Conservation (phyloP, 1,140 invertebrate genomes). For the Ectropis grisescens region DNA sequence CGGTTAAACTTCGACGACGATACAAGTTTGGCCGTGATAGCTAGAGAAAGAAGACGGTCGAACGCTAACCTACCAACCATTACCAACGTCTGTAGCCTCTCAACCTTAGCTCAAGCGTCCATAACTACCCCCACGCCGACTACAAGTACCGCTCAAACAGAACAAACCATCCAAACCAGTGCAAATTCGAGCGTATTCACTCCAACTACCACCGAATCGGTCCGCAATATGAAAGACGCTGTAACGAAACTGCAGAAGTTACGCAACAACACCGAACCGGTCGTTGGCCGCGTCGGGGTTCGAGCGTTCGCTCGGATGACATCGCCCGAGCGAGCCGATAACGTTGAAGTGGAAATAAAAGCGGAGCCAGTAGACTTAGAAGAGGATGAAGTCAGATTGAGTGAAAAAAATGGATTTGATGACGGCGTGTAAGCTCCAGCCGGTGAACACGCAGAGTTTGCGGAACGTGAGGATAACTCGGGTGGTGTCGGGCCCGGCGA, state of each 20-base stretch:
- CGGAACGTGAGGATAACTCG: constrained; percentile 51
- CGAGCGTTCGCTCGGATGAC: constrained; percentile 52
- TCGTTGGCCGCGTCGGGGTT: constrained; percentile 45
- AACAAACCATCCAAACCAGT: constrained; percentile 23
- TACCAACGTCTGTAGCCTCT: constrained; percentile 37
- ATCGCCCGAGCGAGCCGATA: constrained; percentile 22
- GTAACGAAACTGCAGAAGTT: constrained; percentile 32
- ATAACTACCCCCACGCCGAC: constrained; percentile 10
- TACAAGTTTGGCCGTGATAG: constrained; percentile 31
- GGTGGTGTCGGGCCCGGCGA: constrained; percentile 27
- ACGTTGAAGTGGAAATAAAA: constrained; percentile 52
- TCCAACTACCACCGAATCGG: constrained; percentile 37
- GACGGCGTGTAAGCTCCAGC: constrained; percentile 43
- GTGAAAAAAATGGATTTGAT: constrained; percentile 54
- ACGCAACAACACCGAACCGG: constrained; percentile 18
- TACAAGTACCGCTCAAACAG: constrained; percentile 13
- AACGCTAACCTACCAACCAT: constrained; percentile 39
- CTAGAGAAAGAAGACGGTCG: constrained; percentile 17
- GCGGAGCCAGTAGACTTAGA: constrained; percentile 53
- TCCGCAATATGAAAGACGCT: constrained; percentile 36
- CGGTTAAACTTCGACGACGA: constrained; percentile 35
- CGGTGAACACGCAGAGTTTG: constrained; percentile 33
- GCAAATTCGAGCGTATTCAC: constrained; percentile 35
- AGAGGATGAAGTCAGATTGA: constrained; percentile 41
- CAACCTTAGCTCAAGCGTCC: constrained; percentile 17